Evolutionary conservation across 1,140 invertebrate genomes (phyloP), one percentile per base, ranked within the genome.

Genomic region (Limonius californicus): DNA sequence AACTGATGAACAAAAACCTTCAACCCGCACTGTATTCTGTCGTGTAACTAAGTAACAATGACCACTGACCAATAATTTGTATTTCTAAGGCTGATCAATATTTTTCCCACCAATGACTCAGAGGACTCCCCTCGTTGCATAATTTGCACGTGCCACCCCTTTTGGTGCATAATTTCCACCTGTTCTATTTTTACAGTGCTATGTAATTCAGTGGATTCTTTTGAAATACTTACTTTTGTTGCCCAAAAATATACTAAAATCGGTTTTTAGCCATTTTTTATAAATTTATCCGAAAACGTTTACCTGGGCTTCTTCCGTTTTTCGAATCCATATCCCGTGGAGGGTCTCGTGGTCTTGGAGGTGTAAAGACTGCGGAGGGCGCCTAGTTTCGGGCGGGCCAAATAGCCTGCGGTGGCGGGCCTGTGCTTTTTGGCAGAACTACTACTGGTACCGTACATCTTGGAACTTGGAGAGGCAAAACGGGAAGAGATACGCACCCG

Each of bases 291-390:
- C 6, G 43, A 62, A 32, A 30, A 53, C n/a, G 72, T 70, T 71
- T 67, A 74, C 72, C 69, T 73, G 9, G 58, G 23, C 63, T 68
- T 74, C 53, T 70, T 74, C 43, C 67, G 69, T 61, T 72, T 73
- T 12, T 72, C 71, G 39, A 59, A 61, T 12, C 66, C 54, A 18
- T 57, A 57, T 15, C 64, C 60, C 4, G 65, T 68, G 14, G 69
- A 39, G 0, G 70, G 66, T 9, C 54, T 8, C 1, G 9, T 18
- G 2, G 32, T 27, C 54, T 68, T 68, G 9, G 58, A 62, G 8
- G 66, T 68, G 35, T 68, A 72, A 8, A 70, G 35, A 19, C 67
- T 66, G 16, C 59, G 68, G 12, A 70, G 57, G 4, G 70, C 54
- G 18, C 71, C 71, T 20, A 74, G 58, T 23, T 67, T 62, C 2